Conservation (phyloP, 2,797 vertebrate genomes). For the Taenioides sp. region DNA sequence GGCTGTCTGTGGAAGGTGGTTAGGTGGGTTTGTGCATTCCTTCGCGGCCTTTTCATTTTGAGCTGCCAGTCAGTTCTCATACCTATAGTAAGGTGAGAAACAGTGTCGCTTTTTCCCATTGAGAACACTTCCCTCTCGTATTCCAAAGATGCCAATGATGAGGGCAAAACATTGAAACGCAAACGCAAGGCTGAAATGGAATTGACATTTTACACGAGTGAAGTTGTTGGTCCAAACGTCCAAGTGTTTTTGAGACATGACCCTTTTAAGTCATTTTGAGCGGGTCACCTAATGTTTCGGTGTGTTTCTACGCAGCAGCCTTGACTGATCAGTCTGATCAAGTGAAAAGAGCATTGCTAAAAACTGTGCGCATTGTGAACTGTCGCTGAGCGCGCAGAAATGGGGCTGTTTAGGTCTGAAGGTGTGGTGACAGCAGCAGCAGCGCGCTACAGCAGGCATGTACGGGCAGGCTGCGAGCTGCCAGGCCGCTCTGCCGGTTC, state of each 20-base stretch:
- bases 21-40: slow-evolving; percentile 68
- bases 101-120: slow-evolving; percentile 24
- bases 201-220: not conserved
- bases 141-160: not conserved
- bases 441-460: slow-evolving; percentile 74
- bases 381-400: slow-evolving; percentile 57
- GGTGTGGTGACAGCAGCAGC: slow-evolving; percentile 76
- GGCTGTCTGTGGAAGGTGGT: slow-evolving; percentile 61
- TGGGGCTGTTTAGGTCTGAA: slow-evolving; percentile 72
- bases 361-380: slow-evolving; percentile 48
- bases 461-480: slow-evolving; percentile 78
- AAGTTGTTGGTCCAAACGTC: not conserved
- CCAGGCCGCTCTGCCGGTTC: slow-evolving; percentile 58
- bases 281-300: slow-evolving; percentile 8
- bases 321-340: slow-evolving; percentile 32
- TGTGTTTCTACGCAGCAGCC: slow-evolving; percentile 5
- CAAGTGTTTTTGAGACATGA: not conserved
- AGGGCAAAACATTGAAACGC: not conserved
- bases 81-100: slow-evolving; percentile 28
- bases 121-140: not conserved
- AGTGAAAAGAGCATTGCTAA: slow-evolving; percentile 45
- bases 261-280: not conserved
- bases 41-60: slow-evolving; percentile 58
- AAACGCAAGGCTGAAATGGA: not conserved
- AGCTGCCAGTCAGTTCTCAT: slow-evolving; percentile 52